These are phyloP conservation scores for Burhinus bistriatus DNA, from an alignment of 2,113 vertebrate species.

Conservation along the genomic window DNA sequence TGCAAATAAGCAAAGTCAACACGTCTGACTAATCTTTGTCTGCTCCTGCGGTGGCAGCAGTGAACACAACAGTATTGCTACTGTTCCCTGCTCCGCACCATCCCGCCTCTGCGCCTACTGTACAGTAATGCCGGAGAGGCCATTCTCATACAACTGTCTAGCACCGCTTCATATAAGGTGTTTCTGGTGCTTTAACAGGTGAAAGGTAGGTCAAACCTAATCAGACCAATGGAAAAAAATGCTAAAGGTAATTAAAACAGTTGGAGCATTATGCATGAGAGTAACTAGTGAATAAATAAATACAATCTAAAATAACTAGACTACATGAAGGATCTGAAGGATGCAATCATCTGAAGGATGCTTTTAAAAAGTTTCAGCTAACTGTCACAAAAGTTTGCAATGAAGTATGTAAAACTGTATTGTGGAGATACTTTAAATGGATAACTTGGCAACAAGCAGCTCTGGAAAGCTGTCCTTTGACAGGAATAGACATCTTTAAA, in stretches of 20 bases:
- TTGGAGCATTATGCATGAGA: not conserved
- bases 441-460: not conserved
- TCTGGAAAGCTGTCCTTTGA: not conserved
- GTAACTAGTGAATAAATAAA: not conserved
- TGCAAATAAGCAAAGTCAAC: not conserved
- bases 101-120: not conserved
- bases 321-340: not conserved
- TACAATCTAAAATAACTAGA: not conserved
- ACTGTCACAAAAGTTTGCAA: not conserved
- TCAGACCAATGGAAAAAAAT: not conserved
- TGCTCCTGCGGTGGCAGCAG: not conserved
- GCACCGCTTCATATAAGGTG: accelerated
- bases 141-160: accelerated
- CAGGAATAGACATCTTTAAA: not conserved
- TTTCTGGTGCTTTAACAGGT: not conserved
- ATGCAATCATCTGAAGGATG: too few species aligned
- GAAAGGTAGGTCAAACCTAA: not conserved
- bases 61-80: not conserved
- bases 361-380: not conserved
- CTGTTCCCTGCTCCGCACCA: not conserved
- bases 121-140: not conserved
- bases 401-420: not conserved
- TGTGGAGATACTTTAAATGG: not conserved
- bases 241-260: not conserved
- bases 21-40: accelerated